These are phyloP conservation scores for Campylorhamphus procurvoides DNA, from an alignment of 2,113 vertebrate species.

Conservation along the genomic window DNA sequence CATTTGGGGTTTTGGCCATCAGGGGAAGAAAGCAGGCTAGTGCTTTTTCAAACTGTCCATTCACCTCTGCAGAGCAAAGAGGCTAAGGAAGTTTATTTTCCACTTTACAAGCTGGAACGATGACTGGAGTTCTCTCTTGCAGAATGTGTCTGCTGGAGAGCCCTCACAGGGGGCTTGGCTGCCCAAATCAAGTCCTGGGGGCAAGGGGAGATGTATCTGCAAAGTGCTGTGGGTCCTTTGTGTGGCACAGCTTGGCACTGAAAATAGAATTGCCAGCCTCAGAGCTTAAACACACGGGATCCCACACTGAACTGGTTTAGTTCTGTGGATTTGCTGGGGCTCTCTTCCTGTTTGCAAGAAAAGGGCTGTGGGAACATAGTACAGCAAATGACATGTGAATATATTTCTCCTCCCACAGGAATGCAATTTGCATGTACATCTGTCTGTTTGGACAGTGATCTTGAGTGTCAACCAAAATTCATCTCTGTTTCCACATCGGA, in stretches of 20 bases:
- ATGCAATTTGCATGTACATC: neutral
- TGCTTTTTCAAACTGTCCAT: neutral
- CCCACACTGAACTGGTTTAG: neutral
- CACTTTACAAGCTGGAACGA: neutral
- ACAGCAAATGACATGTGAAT: neutral
- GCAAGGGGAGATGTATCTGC: neutral
- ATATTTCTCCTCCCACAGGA: neutral
- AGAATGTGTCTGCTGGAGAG: neutral
- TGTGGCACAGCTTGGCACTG: fast-evolving
- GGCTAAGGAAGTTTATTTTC: neutral
- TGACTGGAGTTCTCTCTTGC: neutral
- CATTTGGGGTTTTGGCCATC: neutral
- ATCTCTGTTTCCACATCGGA: neutral
- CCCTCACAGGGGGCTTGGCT: neutral
- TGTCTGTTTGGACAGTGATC: neutral
- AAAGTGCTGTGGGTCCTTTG: neutral
- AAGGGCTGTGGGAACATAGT: neutral
- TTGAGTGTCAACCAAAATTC: neutral
- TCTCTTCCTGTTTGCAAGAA: neutral
- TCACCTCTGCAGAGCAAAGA: neutral
- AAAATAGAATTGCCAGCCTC: neutral
- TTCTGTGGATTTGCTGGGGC: neutral
- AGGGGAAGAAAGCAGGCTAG: neutral
- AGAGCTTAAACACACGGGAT: neutral
- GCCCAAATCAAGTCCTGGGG: fast-evolving